Evolutionary conservation across 2,113 vertebrate species (phyloP), one percentile per base, ranked within the genome.

Genomic region (Hemiprocne comata): DNA sequence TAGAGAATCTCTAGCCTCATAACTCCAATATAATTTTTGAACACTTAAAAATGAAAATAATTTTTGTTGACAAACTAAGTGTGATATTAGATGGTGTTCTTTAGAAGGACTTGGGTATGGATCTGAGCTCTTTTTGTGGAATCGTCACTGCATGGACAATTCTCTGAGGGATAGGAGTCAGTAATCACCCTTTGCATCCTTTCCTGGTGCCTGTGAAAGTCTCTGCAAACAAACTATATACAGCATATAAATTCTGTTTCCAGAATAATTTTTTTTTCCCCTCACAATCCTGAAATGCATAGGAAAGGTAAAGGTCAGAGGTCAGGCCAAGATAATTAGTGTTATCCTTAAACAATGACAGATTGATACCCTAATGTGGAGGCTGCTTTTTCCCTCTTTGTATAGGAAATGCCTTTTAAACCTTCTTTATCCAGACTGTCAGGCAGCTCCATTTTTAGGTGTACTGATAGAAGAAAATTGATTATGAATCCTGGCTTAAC

Each of bases 111-210:
- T 42, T 74, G 33, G 29, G 8, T n/a, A 25, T 3, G 4, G 23
- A 33, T 75, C 48, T 40, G 17, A 29, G 24, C 36, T 67, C 23
- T 29, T 26, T 34, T 60, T 81, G 53, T 71, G 69, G 38, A 67
- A 57, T 75, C 42, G 19, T 50, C 38, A 4, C 28, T 36, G 42
- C 29, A 7, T 12, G 17, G 50, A 17, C 9, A 53, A 5, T 58
- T 58, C 62, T 70, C 40, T 0, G 0, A 55, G 64, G 46, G 19
- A 28, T 0, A 29, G 57, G 62, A 54, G 26, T 14, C 46, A 31
- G 25, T 48, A 67, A 55, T 84, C 26, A 19, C 58, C 74, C 58
- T 40, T 60, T 55, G 48, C 33, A 26, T 67, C 55, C 54, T 40
- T 60, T 79, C 31, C 51, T 54, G 66, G 20, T 90, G 65, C 28